phyloP scores from a whole-genome alignment of 2,113 vertebrate genomes.

The Heterocephalus glaber region DNA sequence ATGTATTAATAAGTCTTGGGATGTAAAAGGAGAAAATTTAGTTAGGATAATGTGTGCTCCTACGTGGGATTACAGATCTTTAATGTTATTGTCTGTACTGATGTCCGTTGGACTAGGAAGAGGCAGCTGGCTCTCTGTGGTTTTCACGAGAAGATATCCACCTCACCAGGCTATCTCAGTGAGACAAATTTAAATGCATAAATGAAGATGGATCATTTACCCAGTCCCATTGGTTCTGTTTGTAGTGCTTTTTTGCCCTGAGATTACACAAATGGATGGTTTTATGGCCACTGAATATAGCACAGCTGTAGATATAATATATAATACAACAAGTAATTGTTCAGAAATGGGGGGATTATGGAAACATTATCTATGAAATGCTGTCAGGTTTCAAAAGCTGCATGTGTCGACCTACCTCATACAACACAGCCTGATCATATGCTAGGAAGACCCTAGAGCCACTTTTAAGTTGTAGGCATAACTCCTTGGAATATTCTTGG shows the following conservation, averaged over 20 bases:
- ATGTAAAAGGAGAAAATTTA: slow-evolving; percentile 52
- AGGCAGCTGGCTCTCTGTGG: slow-evolving; percentile 75
- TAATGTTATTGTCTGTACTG: slow-evolving; percentile 62
- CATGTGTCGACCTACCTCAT: slow-evolving; percentile 63
- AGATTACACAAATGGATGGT: slow-evolving; percentile 77
- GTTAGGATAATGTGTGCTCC: slow-evolving; percentile 50
- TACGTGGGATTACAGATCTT: slow-evolving; percentile 53
- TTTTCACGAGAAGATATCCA: slow-evolving; percentile 63
- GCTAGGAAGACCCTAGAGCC: slow-evolving; percentile 68
- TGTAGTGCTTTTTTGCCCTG: slow-evolving; percentile 66
- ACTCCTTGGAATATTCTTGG: slow-evolving; percentile 68
- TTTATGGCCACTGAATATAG: slow-evolving; percentile 75
- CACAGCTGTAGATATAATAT: slow-evolving; percentile 70
- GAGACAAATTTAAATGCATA: slow-evolving; percentile 64
- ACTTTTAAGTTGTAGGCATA: slow-evolving; percentile 70
- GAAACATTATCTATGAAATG: slow-evolving; percentile 64
- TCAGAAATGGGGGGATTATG: slow-evolving; percentile 58
- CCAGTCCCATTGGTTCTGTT: slow-evolving; percentile 75
- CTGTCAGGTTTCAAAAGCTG: slow-evolving; percentile 75
- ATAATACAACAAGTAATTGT: slow-evolving; percentile 66
- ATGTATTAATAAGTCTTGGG: slow-evolving; percentile 57
- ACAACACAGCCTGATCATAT: slow-evolving; percentile 67
- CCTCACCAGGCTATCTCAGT: slow-evolving; percentile 65
- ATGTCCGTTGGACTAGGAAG: slow-evolving; percentile 56
- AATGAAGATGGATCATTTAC: slow-evolving; percentile 75